Evolutionary conservation across 2,797 vertebrate genomes (phyloP).

Genomic region (Oreortyx pictus): DNA sequence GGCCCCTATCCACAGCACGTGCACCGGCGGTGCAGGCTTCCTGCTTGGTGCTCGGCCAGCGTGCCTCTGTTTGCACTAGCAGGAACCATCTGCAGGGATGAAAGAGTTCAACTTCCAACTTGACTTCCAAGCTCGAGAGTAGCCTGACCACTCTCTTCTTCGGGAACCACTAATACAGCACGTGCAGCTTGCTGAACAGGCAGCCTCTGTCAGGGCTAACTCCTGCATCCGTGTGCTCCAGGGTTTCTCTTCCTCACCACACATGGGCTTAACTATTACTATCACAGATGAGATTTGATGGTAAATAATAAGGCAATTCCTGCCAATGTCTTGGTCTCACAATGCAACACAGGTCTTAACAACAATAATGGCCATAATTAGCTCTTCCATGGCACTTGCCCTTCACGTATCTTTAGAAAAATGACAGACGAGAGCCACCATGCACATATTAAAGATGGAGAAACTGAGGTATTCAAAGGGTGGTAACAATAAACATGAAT

Average conservation of each 20-base stretch:
- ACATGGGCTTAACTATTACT: not conserved
- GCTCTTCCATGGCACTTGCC: not conserved
- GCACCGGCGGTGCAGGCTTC: not conserved
- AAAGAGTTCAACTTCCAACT: not conserved
- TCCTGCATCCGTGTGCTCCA: accelerated
- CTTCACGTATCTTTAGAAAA: not conserved
- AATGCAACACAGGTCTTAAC: not conserved
- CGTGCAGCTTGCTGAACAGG: not conserved
- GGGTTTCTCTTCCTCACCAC: not conserved
- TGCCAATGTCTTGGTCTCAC: not conserved
- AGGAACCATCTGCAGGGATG: conserved; percentile 27
- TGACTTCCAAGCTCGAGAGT: not conserved
- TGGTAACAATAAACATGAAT: not conserved
- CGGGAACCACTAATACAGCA: not conserved
- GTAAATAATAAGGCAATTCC: not conserved
- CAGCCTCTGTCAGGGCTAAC: not conserved
- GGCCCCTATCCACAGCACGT: conserved; percentile 38
- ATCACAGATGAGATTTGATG: not conserved
- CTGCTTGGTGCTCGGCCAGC: not conserved
- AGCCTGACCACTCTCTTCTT: not conserved
- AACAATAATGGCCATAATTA: not conserved
- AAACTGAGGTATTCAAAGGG: conserved; percentile 6
- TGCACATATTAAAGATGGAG: not conserved
- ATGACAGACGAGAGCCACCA: not conserved
- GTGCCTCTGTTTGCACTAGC: not conserved